A percentile compares a stretch with the other conserved stretches of the same genome.
Conservation (phyloP, 2,113 vertebrate species). For the Promerops cafer region DNA sequence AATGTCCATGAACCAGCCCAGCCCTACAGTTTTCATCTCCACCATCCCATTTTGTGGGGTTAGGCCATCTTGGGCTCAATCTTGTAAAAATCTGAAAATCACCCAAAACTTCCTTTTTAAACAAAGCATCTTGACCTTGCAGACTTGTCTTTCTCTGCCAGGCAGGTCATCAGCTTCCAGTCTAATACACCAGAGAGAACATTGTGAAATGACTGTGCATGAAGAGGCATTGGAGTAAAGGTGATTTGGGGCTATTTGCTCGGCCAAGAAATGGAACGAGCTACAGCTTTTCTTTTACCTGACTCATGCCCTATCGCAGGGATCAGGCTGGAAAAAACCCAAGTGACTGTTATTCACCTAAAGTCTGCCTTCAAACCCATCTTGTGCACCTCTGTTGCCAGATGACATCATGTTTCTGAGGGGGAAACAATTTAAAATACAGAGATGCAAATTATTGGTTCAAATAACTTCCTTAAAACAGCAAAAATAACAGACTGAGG, state of each 20-base stretch:
- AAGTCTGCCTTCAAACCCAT: background rate
- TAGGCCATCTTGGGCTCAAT: background rate
- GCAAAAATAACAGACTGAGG: background rate
- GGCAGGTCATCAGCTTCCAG: background rate
- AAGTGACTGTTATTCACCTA: background rate
- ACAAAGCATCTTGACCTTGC: background rate
- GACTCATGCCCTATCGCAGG: background rate
- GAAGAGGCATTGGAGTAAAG: background rate
- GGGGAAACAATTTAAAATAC: background rate
- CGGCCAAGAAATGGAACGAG: background rate
- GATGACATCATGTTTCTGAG: background rate
- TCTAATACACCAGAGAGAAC: background rate
- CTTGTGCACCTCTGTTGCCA: background rate
- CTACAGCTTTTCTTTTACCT: background rate
- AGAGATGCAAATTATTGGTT: background rate
- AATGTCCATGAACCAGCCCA: background rate
- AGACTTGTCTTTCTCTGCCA: background rate
- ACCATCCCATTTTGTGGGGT: background rate
- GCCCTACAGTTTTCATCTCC: background rate
- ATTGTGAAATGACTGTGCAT: conserved; percentile 1
- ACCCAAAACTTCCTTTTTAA: background rate
- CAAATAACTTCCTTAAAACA: background rate
- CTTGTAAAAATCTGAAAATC: background rate
- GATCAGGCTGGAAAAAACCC: background rate
- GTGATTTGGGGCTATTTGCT: background rate